These are phyloP conservation scores for Drosophila longiperda DNA, from an alignment of 2,888 invertebrate genomes.

Conservation along the genomic window DNA sequence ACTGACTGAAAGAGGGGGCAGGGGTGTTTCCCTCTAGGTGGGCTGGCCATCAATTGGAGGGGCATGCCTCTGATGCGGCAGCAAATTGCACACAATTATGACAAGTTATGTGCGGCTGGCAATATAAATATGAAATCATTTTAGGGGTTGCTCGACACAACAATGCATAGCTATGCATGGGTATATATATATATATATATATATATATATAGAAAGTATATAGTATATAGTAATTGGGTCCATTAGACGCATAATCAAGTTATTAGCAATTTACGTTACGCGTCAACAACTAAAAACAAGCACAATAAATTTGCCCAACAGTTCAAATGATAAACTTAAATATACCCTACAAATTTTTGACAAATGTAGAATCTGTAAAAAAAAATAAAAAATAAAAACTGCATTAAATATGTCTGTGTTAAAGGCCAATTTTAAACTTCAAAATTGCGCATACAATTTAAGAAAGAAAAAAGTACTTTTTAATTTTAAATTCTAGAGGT, in stretches of 20 bases:
- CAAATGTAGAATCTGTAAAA: neutral
- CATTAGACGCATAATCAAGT: conserved; percentile 79
- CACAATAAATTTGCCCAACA: neutral
- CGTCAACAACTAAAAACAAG: conserved; percentile 53
- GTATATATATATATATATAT: conserved; percentile 6
- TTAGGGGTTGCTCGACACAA: conserved; percentile 55
- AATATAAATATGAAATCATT: conserved; percentile 56
- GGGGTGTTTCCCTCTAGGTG: conserved; percentile 10
- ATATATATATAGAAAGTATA: conserved; percentile 17
- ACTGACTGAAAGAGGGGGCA: conserved; percentile 2
- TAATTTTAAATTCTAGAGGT: neutral
- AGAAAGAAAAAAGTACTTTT: neutral
- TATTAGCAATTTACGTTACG: conserved; percentile 70
- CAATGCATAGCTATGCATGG: neutral
- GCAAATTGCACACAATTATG: conserved; percentile 68
- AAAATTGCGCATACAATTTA: neutral
- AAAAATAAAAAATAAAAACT: neutral
- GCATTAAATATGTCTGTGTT: neutral
- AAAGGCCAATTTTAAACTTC: neutral
- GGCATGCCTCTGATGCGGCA: conserved; percentile 71
- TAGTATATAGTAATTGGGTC: conserved; percentile 54
- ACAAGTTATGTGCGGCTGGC: conserved; percentile 59
- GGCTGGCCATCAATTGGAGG: conserved; percentile 36
- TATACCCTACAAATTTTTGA: conserved; percentile 4
- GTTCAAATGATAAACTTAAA: too few species aligned